Base-by-base conservation (phyloP, 1,140 invertebrate genomes). In the Chironomus tepperi region DNA sequence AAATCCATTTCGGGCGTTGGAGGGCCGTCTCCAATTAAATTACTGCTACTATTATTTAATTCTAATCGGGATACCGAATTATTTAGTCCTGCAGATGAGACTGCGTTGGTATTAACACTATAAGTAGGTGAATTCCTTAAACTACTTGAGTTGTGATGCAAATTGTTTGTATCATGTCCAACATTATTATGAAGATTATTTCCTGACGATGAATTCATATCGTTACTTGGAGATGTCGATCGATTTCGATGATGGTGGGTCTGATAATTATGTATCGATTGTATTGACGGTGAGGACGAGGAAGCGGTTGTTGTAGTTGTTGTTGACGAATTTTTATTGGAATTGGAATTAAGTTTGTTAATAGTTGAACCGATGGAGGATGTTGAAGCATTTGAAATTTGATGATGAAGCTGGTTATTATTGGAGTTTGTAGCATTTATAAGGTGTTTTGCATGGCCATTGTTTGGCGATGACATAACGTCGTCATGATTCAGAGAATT, bases 1-100 rank as follows among this genome's bases (percentile, higher is more conserved):
- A 82, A 74, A 77, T 82, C 81, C 76, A 86, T 84, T 75, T 85
- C 86, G 7, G 85, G 86, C 75, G 86, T 86, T 6, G 86, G 85
- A 73, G 85, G 85, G 8, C 85, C 85, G 6, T 85, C 83, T 75
- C 83, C 83, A 24, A 81, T 80, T 18, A 80, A 79, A 75, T 80
- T 79, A 74, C 72, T 82, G 78, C 78, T 81, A 76, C 79, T 77
- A 70, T 75, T 74, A 43, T 19, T 70, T 21, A 70, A 70, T 9
- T 70, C 65, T 70, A 70, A 70, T n/a, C 65, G 47, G n/a, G 7
- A 12, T n/a, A 57, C 19, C 18, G 65, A 19, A 19, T 12, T 70
- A 70, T 70, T 70, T 19, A 70, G 9, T 9, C 65, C 65, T 18
- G 16, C 16, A 21, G 65, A 18, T 7, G 9, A 9, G 9, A 16